These are phyloP conservation scores for Orbicella faveolata DNA, from an alignment of 64 coral and sea anemone genomes.

Conservation along the genomic window DNA sequence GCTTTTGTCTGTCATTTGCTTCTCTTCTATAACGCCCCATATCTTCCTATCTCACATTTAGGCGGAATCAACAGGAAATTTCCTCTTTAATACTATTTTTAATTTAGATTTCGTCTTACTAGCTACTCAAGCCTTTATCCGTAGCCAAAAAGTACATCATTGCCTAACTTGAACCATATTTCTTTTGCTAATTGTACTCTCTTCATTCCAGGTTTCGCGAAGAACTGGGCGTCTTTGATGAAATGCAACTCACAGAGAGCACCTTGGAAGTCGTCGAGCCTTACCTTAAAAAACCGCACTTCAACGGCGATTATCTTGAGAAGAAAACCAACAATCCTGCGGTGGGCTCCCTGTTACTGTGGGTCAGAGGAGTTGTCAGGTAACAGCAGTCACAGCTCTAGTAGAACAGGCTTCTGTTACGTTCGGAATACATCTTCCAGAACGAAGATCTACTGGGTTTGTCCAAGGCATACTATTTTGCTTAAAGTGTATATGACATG, in stretches of 20 bases:
- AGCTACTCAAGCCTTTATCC: no score
- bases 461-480: no score
- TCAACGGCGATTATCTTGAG: slow-evolving; percentile 80
- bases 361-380: slow-evolving; percentile 93
- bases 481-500: no score
- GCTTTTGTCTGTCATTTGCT: no score
- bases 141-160: not conserved
- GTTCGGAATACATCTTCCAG: no score
- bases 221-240: slow-evolving; percentile 87
- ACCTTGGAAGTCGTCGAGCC: slow-evolving; percentile 88
- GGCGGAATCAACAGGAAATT: no score
- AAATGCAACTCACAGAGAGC: slow-evolving; percentile 76
- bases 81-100: no score
- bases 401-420: no score
- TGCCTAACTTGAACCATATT: not conserved
- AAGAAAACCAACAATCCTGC: slow-evolving; percentile 86
- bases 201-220: slow-evolving; percentile 77
- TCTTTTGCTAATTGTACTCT: not conserved
- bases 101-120: no score
- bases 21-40: no score
- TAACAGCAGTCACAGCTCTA: not conserved
- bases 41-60: no score
- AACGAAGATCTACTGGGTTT: no score
- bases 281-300: slow-evolving; percentile 95
- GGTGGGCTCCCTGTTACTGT: slow-evolving; percentile 78